Evolutionary conservation across 2,797 vertebrate species (phyloP), one percentile per base, ranked within the genome.

Genomic region (Lithobates pipiens): DNA sequence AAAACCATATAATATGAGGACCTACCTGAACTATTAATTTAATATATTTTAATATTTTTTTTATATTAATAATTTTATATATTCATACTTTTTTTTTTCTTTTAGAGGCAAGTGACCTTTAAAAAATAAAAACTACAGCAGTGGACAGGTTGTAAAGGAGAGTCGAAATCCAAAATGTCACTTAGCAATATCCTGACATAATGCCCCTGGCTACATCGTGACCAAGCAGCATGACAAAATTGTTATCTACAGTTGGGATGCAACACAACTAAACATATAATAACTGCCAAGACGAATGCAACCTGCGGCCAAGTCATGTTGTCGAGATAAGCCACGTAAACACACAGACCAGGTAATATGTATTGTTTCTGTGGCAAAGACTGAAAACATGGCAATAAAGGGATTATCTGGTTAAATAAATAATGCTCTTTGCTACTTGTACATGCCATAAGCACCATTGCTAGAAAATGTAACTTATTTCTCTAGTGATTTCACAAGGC

Each of bases 211-310:
- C 79, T 63, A 61, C 50, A 15, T 70, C 69, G 44, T 72, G 50
- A 72, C 69, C 79, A 73, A 13, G 69, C 50, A 42, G 32, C 69
- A 39, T 61, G 69, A 81, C 69, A 70, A 73, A 73, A 81, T 72
- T 27, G 78, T 34, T 70, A 67, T 67, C 42, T 34, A 34, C 54
- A 2, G 54, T 77, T 65, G 21, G 76, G 76, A 77, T 63, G 34
- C 36, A 25, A 78, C 34, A 78, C 29, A 54, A 70, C 32, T 77
- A 77, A 65, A 77, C 67, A 68, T 44, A 63, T 78, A 67, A 70
- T 54, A 39, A 70, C 11, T 70, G 77, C 77, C 67, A 80, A 46
- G 68, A 39, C 25, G 69, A 50, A 36, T 9, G 34, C 67, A 73
- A 23, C 46, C 34, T 54, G n/a, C 18, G 18, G 68, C 69, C 78